Percentiles rank a stretch among this genome's conserved stretches.
phyloP scores from a whole-genome alignment of 2,797 vertebrate genomes.

The Poeciliopsis gracilis region DNA sequence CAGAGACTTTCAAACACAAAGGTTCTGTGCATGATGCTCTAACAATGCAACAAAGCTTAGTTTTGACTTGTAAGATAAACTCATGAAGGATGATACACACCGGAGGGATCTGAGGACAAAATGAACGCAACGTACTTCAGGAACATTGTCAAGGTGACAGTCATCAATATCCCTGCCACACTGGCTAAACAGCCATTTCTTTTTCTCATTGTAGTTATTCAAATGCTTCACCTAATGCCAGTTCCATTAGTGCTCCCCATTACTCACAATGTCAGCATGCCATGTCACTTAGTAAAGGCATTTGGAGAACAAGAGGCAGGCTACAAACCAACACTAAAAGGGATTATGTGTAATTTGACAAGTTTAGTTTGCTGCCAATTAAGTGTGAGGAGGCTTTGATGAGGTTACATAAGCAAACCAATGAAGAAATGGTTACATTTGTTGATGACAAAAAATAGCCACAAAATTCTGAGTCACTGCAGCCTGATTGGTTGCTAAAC shows the following conservation, averaged over 20 bases:
- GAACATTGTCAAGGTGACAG: conserved; percentile 45
- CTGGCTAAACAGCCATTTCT: conserved; percentile 47
- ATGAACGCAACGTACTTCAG: conserved; percentile 49
- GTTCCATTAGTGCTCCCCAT: conserved; percentile 67
- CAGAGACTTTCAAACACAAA: not conserved
- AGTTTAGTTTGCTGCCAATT: conserved; percentile 67
- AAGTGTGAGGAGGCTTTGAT: conserved; percentile 59
- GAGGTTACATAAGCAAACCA: conserved; percentile 60
- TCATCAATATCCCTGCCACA: conserved; percentile 55
- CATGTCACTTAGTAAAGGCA: conserved; percentile 60
- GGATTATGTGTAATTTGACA: conserved; percentile 68
- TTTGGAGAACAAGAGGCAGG: conserved; percentile 46
- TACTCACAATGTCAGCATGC: conserved; percentile 64
- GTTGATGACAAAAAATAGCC: conserved; percentile 58
- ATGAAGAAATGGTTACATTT: conserved; percentile 36
- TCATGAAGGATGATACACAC: conserved; percentile 43
- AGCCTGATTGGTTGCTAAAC: conserved; percentile 61
- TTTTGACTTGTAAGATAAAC: not conserved
- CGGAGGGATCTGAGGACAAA: not conserved
- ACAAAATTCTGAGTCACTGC: conserved; percentile 51
- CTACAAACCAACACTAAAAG: conserved; percentile 49
- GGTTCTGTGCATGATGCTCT: not conserved
- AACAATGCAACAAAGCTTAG: not conserved
- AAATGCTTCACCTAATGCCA: conserved; percentile 64
- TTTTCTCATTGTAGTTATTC: conserved; percentile 45